Evolutionary conservation across 2,797 vertebrate genomes (phyloP), one percentile per base, ranked within the genome.

Genomic region (Fringilla coelebs): DNA sequence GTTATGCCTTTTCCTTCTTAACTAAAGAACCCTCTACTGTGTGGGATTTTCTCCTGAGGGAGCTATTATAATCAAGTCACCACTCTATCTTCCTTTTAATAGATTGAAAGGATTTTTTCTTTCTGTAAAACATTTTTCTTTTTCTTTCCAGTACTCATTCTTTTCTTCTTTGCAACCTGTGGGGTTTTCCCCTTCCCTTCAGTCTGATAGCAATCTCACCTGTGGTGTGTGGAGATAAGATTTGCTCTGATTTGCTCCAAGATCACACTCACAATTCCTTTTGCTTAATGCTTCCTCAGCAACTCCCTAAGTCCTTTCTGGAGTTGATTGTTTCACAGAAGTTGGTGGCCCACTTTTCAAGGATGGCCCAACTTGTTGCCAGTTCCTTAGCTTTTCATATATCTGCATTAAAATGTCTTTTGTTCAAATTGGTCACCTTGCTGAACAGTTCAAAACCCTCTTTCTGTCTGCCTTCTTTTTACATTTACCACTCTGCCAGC

Each of bases 21-120:
- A 88, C 65, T 78, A 61, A 91, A 93, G 58, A 94, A 86, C 13
- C 26, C 66, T 94, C 88, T 88, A 72, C 85, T 88, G 74, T 93
- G 62, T 81, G 90, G 83, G 85, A 89, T 94, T 96, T 96, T 96
- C 83, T 96, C 88, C 93, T 62, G n/a, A 88, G 95, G 91, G 93
- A 93, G 62, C 73, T 94, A 51, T 93, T 91, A 81, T 55, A 84
- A 51, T 77, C 68, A 78, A 94, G 43, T 84, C 83, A 86, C 73
- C 40, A 66, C 62, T 90, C 38, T 67, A 6, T 91, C 58, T 84
- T 88, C 85, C 84, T 93, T 95, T 93, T 91, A 70, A 88, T 84
- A 94, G 91, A 6, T 61, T 72, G 70, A 93, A 93, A 86, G 68
- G 76, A 60, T 8, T 93, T 94, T 93, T 86, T 75, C 73, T 48